These are phyloP conservation scores for Pollachius pollachius DNA, from an alignment of 2,113 vertebrate species.

Conservation along the genomic window DNA sequence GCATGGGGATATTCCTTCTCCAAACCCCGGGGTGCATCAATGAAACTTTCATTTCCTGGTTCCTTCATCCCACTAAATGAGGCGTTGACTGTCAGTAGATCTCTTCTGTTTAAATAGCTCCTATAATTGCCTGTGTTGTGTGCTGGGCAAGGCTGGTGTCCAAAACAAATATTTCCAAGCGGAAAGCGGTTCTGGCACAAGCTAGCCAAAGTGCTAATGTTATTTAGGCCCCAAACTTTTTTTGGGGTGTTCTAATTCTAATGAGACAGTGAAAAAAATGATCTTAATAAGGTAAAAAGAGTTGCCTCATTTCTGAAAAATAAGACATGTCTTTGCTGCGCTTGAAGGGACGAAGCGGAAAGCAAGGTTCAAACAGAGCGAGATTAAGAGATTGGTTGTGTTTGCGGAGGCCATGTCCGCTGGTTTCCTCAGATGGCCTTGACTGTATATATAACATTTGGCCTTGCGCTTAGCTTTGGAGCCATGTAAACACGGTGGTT, in stretches of 20 bases:
- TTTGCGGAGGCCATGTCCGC: conserved; percentile 67
- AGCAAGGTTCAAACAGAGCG: conserved; percentile 57
- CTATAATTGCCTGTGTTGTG: conserved; percentile 74
- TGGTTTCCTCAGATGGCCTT: conserved; percentile 69
- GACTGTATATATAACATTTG: conserved; percentile 73
- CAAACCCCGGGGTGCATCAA: conserved; percentile 64
- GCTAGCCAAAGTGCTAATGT: conserved; percentile 63
- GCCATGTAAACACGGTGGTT: conserved; percentile 61
- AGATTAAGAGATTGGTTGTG: conserved; percentile 73
- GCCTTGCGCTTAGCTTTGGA: conserved; percentile 59
- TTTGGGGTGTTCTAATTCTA: conserved; percentile 54
- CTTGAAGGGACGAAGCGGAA: conserved; percentile 39
- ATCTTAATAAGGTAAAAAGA: conserved; percentile 71
- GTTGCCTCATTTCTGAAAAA: conserved; percentile 62
- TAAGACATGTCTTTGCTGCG: conserved; percentile 45
- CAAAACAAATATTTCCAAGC: conserved; percentile 79
- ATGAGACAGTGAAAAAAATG: conserved; percentile 46
- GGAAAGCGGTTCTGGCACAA: conserved; percentile 73
- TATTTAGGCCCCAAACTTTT: conserved; percentile 71
- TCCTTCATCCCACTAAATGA: conserved; percentile 72
- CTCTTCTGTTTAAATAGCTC: conserved; percentile 70
- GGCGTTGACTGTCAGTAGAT: conserved; percentile 67
- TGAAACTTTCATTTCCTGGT: conserved; percentile 71
- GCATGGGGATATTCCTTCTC: conserved; percentile 52
- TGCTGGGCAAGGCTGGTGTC: conserved; percentile 64